Conservation (phyloP, 2,797 vertebrate genomes). For the Trematomus bernacchii region DNA sequence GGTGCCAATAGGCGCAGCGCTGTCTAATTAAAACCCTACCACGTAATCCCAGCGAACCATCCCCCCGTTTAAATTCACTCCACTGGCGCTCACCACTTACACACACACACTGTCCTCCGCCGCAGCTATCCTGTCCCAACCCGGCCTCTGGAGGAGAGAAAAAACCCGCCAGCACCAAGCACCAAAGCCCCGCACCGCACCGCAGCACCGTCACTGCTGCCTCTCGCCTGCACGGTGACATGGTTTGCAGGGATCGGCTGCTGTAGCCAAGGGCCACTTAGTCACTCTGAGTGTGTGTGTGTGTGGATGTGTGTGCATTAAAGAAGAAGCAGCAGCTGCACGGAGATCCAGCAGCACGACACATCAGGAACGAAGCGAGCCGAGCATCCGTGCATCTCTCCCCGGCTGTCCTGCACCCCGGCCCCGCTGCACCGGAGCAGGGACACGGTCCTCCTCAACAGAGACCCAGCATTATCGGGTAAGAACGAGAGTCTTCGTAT, state of each 20-base stretch:
- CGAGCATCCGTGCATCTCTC: constrained; percentile 58
- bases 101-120: constrained; percentile 48
- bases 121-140: constrained; percentile 38
- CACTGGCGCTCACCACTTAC: constrained; percentile 56
- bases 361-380: constrained; percentile 38
- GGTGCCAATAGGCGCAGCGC: constrained; percentile 80
- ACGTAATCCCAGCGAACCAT: constrained; percentile 82
- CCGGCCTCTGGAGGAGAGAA: constrained; percentile 58
- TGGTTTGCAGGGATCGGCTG: constrained; percentile 78
- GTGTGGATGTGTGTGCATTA: constrained; percentile 17
- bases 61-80: constrained; percentile 84
- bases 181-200: constrained; percentile 37
- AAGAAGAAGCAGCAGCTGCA: constrained; percentile 8
- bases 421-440: constrained; percentile 58
- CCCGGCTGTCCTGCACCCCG: constrained; percentile 54
- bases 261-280: constrained; percentile 66
- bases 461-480: constrained; percentile 50
- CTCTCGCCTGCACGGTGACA: constrained; percentile 68
- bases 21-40: constrained; percentile 84
- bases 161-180: constrained; percentile 23
- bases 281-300: constrained; percentile 18
- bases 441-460: constrained; percentile 21
- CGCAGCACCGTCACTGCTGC: constrained; percentile 63
- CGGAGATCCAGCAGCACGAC: constrained; percentile 14
- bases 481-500: constrained; percentile 28